Base-by-base conservation (phyloP, 2,113 vertebrate species). In the Athene cunicularia region DNA sequence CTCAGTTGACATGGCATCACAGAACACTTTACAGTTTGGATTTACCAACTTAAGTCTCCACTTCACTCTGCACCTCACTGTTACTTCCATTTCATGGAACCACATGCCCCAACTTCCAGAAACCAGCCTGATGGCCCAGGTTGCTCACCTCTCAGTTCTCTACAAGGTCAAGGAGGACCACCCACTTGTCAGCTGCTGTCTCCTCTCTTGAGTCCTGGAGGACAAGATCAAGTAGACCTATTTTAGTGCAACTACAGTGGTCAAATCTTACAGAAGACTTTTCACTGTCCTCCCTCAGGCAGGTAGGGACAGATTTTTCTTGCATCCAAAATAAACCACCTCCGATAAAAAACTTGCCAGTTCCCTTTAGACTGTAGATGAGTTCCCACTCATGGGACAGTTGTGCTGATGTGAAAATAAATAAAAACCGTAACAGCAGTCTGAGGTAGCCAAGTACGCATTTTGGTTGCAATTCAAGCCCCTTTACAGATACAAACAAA, bases 91-190 rank as follows among this genome's bases (percentile, higher is more conserved):
- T 80, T 73, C 53, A 8, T 30, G 45, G 49, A 88, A 35, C 47
- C 33, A 17, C 2, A 0, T 77, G 43, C 50, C 74, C 56, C 62
- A 45, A 0, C 43, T 64, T 74, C 66, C 50, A 53, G 59, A 77
- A 52, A 35, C 18, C 10, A 43, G 22, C 19, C 60, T n/a, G 45
- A 6, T 24, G 43, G 37, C 41, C 37, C 0, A 0, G 41, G 7
- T 62, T 66, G 17, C 27, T 82, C 41, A 12, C 19, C 9, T 58
- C 52, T 33, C 32, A 16, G 23, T 39, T 49, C n/a, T 64, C 37
- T 30, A 16, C 35, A 23, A 35, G 30, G 59, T 39, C 79, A 73
- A 76, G 79, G 62, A 90, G 30, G 9, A 73, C 18, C 22, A 2
- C 39, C 76, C 5, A 0, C 30, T 52, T 39, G 12, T 19, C n/a